These are phyloP conservation scores for Megastigmus dorsalis DNA, from an alignment of 2,888 invertebrate species.

Conservation along the genomic window DNA sequence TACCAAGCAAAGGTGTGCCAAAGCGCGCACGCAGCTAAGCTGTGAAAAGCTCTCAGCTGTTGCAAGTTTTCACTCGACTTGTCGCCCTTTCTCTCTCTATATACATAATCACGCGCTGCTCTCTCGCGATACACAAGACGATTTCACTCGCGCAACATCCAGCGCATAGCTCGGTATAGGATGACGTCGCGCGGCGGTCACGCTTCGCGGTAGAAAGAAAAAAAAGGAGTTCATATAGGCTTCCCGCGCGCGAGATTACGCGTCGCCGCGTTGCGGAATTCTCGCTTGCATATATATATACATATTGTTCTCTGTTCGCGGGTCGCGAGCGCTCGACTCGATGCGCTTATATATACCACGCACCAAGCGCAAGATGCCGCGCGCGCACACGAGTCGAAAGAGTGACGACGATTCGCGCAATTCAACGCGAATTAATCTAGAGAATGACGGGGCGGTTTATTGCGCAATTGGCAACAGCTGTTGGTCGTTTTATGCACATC, in stretches of 20 bases:
- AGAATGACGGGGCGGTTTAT: neutral
- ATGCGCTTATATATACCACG: too few species aligned
- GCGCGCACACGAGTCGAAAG: neutral
- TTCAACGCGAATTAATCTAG: neutral
- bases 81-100: neutral
- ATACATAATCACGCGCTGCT: neutral
- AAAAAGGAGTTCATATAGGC: neutral
- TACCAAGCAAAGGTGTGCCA: neutral
- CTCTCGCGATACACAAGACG: neutral
- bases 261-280: constrained; percentile 7
- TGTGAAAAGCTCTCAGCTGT: constrained; percentile 1
- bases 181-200: too few species aligned
- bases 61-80: constrained; percentile 20
- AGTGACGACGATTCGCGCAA: neutral
- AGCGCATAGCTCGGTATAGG: too few species aligned
- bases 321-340: neutral
- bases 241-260: constrained; percentile 27
- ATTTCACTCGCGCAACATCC: neutral
- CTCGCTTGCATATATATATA: too few species aligned
- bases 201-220: neutral
- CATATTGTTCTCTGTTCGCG: neutral
- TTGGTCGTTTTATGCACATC: neutral
- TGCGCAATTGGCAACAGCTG: neutral
- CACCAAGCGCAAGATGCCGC: too few species aligned
- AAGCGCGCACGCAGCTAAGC: constrained; percentile 12